These are phyloP conservation scores for Indicator indicator DNA, from an alignment of 2,113 vertebrate genomes.

Conservation along the genomic window DNA sequence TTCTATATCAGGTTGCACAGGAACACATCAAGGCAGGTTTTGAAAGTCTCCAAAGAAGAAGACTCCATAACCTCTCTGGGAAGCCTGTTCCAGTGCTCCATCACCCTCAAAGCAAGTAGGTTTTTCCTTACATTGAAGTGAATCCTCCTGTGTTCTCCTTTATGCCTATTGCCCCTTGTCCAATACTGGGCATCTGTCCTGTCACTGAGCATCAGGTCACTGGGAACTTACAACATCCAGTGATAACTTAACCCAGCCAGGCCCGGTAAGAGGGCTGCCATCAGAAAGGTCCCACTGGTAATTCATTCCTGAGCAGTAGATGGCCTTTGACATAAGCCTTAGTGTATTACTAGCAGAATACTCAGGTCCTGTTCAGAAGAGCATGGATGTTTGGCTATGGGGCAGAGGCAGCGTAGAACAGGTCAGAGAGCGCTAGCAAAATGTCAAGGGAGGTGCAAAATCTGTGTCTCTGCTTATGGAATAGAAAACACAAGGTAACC, in stretches of 20 bases:
- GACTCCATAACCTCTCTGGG: no score
- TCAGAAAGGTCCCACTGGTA: not conserved
- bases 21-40: no score
- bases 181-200: no score
- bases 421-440: not conserved
- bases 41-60: no score
- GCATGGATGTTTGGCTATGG: rapidly evolving
- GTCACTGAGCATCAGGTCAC: no score
- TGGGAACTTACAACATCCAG: no score
- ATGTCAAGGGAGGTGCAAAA: not conserved
- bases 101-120: no score
- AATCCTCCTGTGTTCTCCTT: no score
- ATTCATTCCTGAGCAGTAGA: not conserved
- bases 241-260: not conserved
- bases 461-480: not conserved
- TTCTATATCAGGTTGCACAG: no score
- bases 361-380: not conserved
- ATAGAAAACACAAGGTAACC: not conserved
- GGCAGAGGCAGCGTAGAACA: not conserved
- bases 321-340: not conserved
- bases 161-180: no score
- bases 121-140: no score
- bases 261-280: not conserved
- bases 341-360: not conserved
- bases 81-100: no score